phyloP scores from a whole-genome alignment of 2,797 vertebrate genomes.

The Mergus octosetaceus region DNA sequence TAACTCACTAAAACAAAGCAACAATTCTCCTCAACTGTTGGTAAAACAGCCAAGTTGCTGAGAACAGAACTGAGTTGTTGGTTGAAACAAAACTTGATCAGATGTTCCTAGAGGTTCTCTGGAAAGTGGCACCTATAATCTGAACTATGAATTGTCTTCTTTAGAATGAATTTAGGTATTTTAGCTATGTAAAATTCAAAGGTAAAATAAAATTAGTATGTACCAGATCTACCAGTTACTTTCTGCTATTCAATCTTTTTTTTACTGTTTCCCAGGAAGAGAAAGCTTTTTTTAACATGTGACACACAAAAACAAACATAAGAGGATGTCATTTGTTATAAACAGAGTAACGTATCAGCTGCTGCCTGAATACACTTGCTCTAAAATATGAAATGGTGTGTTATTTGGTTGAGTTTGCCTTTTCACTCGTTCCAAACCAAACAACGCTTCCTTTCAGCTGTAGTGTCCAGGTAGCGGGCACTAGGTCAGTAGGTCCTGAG shows the following conservation, averaged over 20 bases:
- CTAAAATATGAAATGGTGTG: accelerated
- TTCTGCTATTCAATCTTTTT: not conserved
- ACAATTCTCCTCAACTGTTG: not conserved
- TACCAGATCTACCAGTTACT: not conserved
- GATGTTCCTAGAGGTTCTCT: not conserved
- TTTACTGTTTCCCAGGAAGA: not conserved
- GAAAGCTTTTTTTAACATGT: not conserved
- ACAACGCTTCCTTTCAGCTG: accelerated
- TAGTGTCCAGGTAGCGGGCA: not conserved
- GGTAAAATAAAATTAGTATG: not conserved
- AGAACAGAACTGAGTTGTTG: not conserved
- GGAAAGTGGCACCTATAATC: not conserved
- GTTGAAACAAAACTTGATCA: not conserved
- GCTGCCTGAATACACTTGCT: not conserved
- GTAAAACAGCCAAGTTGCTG: not conserved
- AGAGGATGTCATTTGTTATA: not conserved
- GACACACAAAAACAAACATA: not conserved
- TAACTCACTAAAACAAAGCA: not conserved
- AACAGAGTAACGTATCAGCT: not conserved
- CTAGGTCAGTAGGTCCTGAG: not conserved
- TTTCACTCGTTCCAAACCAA: not conserved
- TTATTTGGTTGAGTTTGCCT: not conserved
- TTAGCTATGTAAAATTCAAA: accelerated
- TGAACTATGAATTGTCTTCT: not conserved
- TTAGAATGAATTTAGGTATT: not conserved